Percentiles rank a stretch among this genome's conserved stretches.
Conservation (phyloP, 2,888 invertebrate genomes). For the Clistopyga incitator region DNA sequence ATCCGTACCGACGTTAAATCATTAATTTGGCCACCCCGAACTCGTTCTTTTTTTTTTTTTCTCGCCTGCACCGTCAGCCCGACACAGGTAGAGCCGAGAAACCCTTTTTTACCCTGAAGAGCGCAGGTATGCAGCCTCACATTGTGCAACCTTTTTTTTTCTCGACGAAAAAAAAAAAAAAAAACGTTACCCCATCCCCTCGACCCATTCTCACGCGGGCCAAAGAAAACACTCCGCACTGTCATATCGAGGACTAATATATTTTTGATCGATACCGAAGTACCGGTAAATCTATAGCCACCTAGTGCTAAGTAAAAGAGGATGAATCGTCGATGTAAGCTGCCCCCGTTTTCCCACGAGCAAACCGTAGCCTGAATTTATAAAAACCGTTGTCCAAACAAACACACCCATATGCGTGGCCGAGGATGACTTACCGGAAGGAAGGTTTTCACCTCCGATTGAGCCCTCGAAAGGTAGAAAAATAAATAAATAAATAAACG, state of each 20-base stretch:
- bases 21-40: conserved; percentile 81
- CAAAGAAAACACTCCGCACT: conserved; percentile 83
- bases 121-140: conserved; percentile 78
- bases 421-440: conserved; percentile 49
- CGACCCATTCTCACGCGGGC: conserved; percentile 70
- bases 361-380: conserved; percentile 53
- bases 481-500: conserved; percentile 44
- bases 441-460: not conserved
- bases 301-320: conserved; percentile 62
- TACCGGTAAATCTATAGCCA: conserved; percentile 42
- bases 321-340: conserved; percentile 72
- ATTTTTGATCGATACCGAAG: conserved; percentile 83
- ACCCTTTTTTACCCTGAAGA: conserved; percentile 75
- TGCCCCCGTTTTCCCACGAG: conserved; percentile 81
- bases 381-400: conserved; percentile 83
- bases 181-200: conserved; percentile 63
- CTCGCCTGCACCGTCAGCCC: conserved; percentile 65
- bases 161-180: conserved; percentile 68
- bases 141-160: conserved; percentile 73
- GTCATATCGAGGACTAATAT: conserved; percentile 84
- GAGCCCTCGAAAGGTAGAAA: not conserved
- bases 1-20: conserved; percentile 83
- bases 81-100: conserved; percentile 79
- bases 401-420: conserved; percentile 79
- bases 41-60: conserved; percentile 62